phyloP scores from a whole-genome alignment of 2,797 vertebrate genomes.

The Sciurus carolinensis region DNA sequence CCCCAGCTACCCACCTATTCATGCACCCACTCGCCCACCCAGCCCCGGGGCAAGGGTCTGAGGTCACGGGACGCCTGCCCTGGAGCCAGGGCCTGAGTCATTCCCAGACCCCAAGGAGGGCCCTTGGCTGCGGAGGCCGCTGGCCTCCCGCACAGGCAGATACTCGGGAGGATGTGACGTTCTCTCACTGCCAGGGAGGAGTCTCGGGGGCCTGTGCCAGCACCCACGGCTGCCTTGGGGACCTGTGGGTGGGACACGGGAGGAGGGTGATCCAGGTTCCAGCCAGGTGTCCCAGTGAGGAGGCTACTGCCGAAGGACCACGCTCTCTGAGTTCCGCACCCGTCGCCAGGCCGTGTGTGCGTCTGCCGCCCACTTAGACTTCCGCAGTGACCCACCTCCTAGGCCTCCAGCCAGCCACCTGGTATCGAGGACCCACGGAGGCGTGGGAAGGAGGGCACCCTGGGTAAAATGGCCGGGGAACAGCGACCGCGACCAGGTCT shows the following conservation, averaged over 20 bases:
- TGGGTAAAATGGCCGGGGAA: accelerated
- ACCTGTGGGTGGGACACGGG: too few relatives aligned
- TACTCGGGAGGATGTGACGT: background rate
- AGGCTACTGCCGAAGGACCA: accelerated
- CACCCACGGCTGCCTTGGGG: too few relatives aligned
- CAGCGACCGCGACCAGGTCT: background rate
- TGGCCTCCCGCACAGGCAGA: background rate
- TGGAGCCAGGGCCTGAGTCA: background rate
- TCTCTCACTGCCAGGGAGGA: background rate
- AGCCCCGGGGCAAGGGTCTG: background rate
- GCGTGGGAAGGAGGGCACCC: background rate
- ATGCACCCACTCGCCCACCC: background rate
- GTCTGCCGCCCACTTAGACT: accelerated
- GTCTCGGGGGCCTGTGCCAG: too few relatives aligned
- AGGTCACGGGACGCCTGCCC: background rate
- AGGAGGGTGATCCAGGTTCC: too few relatives aligned
- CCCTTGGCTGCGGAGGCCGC: background rate
- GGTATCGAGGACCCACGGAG: background rate
- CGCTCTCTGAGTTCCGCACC: background rate
- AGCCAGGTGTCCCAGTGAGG: accelerated
- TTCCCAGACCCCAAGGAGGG: accelerated
- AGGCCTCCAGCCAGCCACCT: background rate
- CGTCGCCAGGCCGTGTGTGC: accelerated
- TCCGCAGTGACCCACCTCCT: accelerated
- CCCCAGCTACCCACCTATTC: background rate